Evolutionary conservation across 2,113 vertebrate genomes (phyloP).

Genomic region (Mola mola): DNA sequence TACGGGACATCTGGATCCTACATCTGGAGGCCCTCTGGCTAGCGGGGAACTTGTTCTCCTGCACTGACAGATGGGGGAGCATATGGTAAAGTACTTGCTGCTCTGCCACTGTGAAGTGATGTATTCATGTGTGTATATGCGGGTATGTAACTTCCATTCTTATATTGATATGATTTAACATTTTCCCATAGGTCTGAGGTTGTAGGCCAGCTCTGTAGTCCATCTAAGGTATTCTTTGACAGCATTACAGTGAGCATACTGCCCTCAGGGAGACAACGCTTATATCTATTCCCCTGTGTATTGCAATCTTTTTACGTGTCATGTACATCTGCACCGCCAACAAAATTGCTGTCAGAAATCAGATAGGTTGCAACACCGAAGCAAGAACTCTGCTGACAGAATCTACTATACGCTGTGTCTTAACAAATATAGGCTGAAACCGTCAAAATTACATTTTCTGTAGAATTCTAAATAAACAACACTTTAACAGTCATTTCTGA

Average conservation of each 20-base stretch:
- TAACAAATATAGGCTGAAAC: no score
- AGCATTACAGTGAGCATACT: neutral
- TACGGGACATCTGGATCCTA: constrained; percentile 57
- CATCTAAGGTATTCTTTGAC: constrained; percentile 23
- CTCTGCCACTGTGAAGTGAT: constrained; percentile 25
- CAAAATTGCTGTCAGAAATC: neutral
- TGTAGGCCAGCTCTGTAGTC: constrained; percentile 21
- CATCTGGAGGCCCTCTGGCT: constrained; percentile 60
- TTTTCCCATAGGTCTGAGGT: neutral
- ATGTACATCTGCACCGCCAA: neutral
- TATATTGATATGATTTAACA: neutral
- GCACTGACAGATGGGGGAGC: constrained; percentile 54
- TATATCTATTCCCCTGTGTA: neutral
- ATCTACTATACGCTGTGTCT: no score
- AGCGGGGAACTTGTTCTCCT: constrained; percentile 23
- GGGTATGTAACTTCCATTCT: constrained; percentile 7
- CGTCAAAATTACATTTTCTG: no score
- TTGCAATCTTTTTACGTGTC: neutral
- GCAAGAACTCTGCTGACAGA: neutral
- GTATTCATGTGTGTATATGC: constrained; percentile 23
- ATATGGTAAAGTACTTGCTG: constrained; percentile 25
- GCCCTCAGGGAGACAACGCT: neutral
- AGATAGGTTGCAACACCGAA: no score
- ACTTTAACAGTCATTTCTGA: no score
- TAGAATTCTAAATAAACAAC: neutral